These are phyloP conservation scores for Dicrostonyx torquatus DNA, from an alignment of 2,797 vertebrate species.

Conservation along the genomic window DNA sequence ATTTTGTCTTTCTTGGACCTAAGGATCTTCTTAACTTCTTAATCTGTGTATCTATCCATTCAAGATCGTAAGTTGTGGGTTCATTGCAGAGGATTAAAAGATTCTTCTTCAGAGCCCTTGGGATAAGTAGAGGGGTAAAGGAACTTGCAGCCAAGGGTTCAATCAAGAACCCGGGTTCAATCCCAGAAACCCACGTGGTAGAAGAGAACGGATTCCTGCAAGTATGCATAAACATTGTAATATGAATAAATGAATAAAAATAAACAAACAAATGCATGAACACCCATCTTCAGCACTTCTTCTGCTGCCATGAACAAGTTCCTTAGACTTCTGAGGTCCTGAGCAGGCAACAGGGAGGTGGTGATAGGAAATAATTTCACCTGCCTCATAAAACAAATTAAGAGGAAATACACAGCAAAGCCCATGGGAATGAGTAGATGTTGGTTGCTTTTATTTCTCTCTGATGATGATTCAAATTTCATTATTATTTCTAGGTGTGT, in stretches of 20 bases:
- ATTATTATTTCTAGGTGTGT: constrained; percentile 78
- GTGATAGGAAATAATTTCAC: background rate
- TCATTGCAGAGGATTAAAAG: background rate
- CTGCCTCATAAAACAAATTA: constrained; percentile 34
- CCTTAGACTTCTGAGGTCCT: background rate
- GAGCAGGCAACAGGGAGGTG: background rate
- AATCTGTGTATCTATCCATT: background rate
- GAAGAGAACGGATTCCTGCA: background rate
- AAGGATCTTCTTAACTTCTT: background rate
- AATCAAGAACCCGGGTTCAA: background rate
- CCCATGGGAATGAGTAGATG: background rate
- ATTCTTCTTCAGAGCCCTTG: background rate
- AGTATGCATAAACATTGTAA: background rate
- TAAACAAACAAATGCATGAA: background rate
- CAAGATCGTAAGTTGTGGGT: background rate
- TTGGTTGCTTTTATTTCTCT: constrained; percentile 58
- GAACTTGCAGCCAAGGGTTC: background rate
- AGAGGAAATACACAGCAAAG: background rate
- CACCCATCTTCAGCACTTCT: background rate
- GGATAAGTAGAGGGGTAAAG: background rate
- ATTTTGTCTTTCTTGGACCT: constrained; percentile 16
- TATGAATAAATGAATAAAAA: background rate
- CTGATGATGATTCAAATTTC: constrained; percentile 67
- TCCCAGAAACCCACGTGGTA: background rate
- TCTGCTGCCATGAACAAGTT: background rate